Conservation (phyloP, 2,888 invertebrate species). For the Fragum fragum region DNA sequence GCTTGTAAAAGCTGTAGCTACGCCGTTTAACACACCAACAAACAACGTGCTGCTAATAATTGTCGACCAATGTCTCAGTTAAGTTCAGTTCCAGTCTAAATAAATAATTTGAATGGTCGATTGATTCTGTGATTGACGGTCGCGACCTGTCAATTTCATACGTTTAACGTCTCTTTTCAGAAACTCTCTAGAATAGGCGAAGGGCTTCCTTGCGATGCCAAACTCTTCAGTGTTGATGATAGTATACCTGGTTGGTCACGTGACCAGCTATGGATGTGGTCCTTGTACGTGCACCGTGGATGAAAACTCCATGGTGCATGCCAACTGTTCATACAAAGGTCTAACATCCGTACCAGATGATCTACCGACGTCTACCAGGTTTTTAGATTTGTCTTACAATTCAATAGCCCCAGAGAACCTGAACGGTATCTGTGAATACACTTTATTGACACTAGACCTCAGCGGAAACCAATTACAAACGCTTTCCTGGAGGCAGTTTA, state of each 20-base stretch:
- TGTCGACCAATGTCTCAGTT: no score
- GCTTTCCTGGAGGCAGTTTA: not conserved
- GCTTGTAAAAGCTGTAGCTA: no score
- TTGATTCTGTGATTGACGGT: no score
- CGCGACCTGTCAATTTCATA: no score
- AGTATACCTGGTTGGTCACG: not conserved
- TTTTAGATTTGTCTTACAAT: slow-evolving; percentile 42
- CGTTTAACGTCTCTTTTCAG: no score
- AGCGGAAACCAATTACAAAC: slow-evolving; percentile 35
- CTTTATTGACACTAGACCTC: slow-evolving; percentile 28
- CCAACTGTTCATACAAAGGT: slow-evolving; percentile 23
- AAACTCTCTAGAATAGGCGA: no score
- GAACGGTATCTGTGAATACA: slow-evolving; percentile 23
- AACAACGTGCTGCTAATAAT: no score
- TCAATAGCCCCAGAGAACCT: slow-evolving; percentile 17
- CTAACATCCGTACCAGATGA: slow-evolving; percentile 30
- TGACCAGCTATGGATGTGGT: not conserved
- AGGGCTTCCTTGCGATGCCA: no score
- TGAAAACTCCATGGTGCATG: not conserved
- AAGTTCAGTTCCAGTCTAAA: no score
- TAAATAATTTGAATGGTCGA: no score
- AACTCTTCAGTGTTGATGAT: not conserved
- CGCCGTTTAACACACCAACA: no score
- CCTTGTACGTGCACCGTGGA: slow-evolving; percentile 31
- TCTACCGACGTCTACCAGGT: slow-evolving; percentile 15